These are phyloP conservation scores for Monopterus albus DNA, from an alignment of 2,113 vertebrate species.

Conservation along the genomic window DNA sequence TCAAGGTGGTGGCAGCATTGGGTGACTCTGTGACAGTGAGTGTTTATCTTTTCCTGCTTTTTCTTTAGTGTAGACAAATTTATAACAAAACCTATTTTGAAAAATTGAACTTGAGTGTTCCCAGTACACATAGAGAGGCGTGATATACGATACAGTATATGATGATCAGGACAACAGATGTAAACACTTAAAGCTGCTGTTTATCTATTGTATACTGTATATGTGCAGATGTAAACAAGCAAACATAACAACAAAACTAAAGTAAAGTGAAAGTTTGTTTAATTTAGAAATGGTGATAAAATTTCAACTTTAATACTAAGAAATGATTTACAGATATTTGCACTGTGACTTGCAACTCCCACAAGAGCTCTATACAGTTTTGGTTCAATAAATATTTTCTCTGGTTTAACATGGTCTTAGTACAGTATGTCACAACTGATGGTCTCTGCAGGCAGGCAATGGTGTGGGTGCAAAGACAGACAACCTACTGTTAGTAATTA, in stretches of 20 bases:
- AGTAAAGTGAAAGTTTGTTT: no score
- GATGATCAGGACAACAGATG: neutral
- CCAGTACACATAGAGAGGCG: no score
- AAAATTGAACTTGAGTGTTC: no score
- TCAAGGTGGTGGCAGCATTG: slow-evolving; percentile 90
- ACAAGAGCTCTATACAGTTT: neutral
- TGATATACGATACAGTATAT: no score
- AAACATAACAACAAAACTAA: no score
- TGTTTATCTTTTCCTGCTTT: no score
- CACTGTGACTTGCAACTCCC: neutral
- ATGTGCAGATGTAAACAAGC: neutral
- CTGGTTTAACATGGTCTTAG: no score
- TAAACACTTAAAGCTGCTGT: neutral
- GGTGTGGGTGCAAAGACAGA: slow-evolving; percentile 84
- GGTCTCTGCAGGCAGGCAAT: slow-evolving; percentile 85
- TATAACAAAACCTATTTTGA: no score
- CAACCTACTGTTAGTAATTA: slow-evolving; percentile 79
- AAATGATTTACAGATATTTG: neutral
- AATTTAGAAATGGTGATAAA: no score
- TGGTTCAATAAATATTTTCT: neutral
- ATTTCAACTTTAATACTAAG: no score
- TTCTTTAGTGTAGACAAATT: no score
- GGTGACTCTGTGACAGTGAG: slow-evolving; percentile 94
- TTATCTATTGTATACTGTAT: no score
- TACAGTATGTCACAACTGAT: slow-evolving; percentile 5